Percentiles rank a stretch among this genome's conserved stretches.
Conservation (phyloP, 2,888 invertebrate species). For the Drosophila dives region DNA sequence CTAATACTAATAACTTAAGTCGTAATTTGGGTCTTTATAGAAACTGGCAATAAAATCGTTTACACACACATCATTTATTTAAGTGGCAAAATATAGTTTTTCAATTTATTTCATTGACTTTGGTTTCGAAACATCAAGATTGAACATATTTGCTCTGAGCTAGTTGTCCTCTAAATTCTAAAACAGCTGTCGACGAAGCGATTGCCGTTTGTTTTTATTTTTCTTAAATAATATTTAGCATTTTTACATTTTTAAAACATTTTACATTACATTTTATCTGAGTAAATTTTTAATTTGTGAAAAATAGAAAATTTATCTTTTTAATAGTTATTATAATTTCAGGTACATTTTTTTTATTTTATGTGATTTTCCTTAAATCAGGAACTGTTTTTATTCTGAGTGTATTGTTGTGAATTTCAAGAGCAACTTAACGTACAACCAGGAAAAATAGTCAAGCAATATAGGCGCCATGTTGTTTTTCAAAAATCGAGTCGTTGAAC, state of each 20-base stretch:
- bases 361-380: background rate
- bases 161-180: too few species aligned
- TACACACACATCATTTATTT: background rate
- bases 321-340: background rate
- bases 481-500: background rate
- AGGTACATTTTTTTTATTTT: too few species aligned
- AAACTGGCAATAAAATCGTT: background rate
- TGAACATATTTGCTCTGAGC: background rate
- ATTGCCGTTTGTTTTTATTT: too few species aligned
- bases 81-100: background rate
- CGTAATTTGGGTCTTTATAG: background rate
- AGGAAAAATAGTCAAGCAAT: background rate
- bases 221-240: background rate
- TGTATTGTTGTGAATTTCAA: background rate
- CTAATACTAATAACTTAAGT: conserved; percentile 11
- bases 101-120: background rate
- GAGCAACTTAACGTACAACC: background rate
- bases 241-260: background rate
- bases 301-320: background rate
- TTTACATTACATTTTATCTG: too few species aligned
- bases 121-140: background rate
- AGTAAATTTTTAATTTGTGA: background rate
- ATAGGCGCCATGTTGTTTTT: background rate
- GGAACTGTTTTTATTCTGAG: background rate
- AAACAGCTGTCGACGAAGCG: too few species aligned